Evolutionary conservation across 2,888 invertebrate genomes (phyloP).

Genomic region (Meiosimyza platycephala): DNA sequence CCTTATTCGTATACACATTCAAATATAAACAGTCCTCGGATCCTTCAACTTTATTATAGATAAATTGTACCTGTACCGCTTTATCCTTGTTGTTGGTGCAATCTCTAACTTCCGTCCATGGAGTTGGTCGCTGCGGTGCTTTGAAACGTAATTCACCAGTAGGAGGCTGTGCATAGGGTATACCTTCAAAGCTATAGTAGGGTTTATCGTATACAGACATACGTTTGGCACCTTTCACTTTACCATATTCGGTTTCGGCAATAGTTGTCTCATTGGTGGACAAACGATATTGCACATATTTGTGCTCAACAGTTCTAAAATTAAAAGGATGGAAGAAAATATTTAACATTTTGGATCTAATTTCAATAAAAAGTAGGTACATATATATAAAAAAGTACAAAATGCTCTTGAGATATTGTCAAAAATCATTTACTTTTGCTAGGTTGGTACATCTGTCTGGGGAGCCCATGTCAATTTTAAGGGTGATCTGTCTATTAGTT

Average conservation of each 20-base stretch:
- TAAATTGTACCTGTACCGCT: constrained; percentile 61
- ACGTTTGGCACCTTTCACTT: constrained; percentile 61
- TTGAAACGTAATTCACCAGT: constrained; percentile 62
- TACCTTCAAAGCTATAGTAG: constrained; percentile 64
- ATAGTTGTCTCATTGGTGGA: constrained; percentile 59
- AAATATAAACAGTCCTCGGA: constrained; percentile 71
- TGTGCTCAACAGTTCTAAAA: constrained; percentile 59
- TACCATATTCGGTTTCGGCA: constrained; percentile 63
- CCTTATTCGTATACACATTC: constrained; percentile 67
- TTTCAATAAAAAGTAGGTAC: no score
- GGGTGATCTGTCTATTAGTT: no score
- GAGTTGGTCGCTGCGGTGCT: constrained; percentile 66
- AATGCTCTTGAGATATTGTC: no score
- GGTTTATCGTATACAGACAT: constrained; percentile 58
- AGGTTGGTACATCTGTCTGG: no score
- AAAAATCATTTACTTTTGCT: no score
- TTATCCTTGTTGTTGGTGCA: constrained; percentile 60
- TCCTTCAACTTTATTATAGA: constrained; percentile 64
- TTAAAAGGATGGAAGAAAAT: not conserved
- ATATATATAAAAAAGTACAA: no score
- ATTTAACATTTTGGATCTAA: no score
- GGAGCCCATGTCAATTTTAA: no score
- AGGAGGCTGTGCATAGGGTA: constrained; percentile 66
- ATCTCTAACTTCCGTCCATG: constrained; percentile 68
- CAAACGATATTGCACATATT: constrained; percentile 58